Percentiles rank a stretch among this genome's conserved stretches.
phyloP scores from a whole-genome alignment of 2,888 invertebrate species.

The Anodontia alba region DNA sequence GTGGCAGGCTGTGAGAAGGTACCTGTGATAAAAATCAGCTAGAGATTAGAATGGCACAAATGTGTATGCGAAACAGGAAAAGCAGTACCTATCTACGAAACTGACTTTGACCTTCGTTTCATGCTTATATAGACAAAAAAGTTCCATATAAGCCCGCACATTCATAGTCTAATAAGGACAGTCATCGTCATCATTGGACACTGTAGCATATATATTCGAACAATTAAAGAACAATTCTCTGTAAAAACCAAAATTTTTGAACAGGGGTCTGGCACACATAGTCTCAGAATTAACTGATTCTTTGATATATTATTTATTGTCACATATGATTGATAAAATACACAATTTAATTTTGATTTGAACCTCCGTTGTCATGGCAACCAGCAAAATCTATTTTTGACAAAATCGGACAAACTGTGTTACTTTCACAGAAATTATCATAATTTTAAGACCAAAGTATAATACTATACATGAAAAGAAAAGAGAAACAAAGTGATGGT shows the following conservation, averaged over 20 bases:
- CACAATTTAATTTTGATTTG: not conserved
- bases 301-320: not conserved
- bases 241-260: not conserved
- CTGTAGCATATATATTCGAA: too few species aligned
- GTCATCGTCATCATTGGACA: too few species aligned
- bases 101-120: too few species aligned
- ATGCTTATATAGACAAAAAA: too few species aligned
- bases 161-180: too few species aligned
- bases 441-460: not conserved
- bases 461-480: not conserved
- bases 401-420: not conserved
- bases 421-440: not conserved
- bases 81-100: too few species aligned
- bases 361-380: not conserved
- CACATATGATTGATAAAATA: not conserved
- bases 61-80: too few species aligned
- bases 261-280: not conserved
- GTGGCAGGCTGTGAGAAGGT: not conserved
- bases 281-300: not conserved
- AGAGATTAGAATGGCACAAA: too few species aligned
- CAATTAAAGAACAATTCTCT: not conserved
- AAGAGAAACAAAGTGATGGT: not conserved
- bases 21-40: too few species aligned
- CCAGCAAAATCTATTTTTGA: slow-evolving; percentile 2
- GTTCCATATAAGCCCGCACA: too few species aligned